These are phyloP conservation scores for Myathropa florea DNA, from an alignment of 2,888 invertebrate genomes.

Conservation along the genomic window DNA sequence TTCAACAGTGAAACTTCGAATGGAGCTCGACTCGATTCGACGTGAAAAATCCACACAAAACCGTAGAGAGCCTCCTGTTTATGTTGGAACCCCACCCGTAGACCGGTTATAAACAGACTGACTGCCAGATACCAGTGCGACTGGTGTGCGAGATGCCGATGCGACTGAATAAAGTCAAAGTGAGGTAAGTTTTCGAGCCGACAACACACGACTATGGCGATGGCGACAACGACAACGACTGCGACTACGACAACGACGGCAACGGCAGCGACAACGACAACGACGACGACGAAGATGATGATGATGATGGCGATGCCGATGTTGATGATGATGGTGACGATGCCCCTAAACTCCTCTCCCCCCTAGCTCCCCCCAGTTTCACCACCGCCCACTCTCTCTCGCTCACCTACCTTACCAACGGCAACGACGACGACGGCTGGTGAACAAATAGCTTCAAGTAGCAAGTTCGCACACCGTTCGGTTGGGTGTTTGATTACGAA, in stretches of 20 bases:
- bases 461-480: constrained; percentile 14
- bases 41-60: constrained; percentile 46
- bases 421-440: background rate
- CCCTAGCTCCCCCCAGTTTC: background rate
- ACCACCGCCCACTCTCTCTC: background rate
- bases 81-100: constrained; percentile 66
- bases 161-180: constrained; percentile 67
- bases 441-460: constrained; percentile 12
- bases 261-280: constrained; percentile 1
- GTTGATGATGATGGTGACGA: constrained; percentile 20
- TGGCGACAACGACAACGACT: constrained; percentile 19
- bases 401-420: background rate
- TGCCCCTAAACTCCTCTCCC: constrained; percentile 14
- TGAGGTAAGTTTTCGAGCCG: constrained; percentile 62
- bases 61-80: constrained; percentile 33
- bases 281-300: constrained; percentile 1
- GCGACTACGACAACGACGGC: background rate
- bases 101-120: constrained; percentile 71
- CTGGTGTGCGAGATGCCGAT: constrained; percentile 59
- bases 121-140: constrained; percentile 35
- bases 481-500: background rate
- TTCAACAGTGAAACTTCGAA: constrained; percentile 3
- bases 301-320: constrained; percentile 21
- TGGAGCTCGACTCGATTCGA: background rate
- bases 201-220: constrained; percentile 6